These are phyloP conservation scores for Tachypleus tridentatus DNA, from an alignment of 1,140 invertebrate genomes.

Conservation along the genomic window DNA sequence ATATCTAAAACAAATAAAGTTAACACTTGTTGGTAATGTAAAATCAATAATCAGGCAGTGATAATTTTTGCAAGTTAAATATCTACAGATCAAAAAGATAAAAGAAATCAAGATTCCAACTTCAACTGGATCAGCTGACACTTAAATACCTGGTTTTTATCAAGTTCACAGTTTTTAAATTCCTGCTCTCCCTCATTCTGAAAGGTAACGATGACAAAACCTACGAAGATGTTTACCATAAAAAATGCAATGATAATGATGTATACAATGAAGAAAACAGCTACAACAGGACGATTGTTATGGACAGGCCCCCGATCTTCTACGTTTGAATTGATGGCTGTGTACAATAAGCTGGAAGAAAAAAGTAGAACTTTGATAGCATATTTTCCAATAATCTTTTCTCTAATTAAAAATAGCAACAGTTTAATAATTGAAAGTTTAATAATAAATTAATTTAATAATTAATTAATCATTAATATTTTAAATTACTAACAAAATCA, in stretches of 20 bases:
- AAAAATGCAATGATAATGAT: constrained; percentile 99
- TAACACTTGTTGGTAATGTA: no score
- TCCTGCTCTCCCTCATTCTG: constrained; percentile 99
- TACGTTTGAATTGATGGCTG: constrained; percentile 92
- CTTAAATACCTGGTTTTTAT: constrained; percentile 68
- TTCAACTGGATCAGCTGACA: background rate
- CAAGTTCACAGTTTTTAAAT: constrained; percentile 98
- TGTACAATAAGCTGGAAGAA: constrained; percentile 71
- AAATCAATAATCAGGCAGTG: no score
- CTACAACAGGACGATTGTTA: constrained; percentile 93
- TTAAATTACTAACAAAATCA: no score
- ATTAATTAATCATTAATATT: background rate
- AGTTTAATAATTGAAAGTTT: no score
- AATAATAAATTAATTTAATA: no score
- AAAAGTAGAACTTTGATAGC: no score
- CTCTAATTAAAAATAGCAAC: no score
- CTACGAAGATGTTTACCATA: constrained; percentile 99
- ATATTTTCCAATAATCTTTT: no score
- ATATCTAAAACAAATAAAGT: no score
- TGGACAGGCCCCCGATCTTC: constrained; percentile 91
- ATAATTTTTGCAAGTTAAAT: no score
- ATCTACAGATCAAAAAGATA: no score
- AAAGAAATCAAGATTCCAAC: no score
- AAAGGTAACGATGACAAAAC: constrained; percentile 99
- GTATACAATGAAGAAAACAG: constrained; percentile 97